These are phyloP conservation scores for Ladona fulva DNA, from an alignment of 1,140 invertebrate species.

Conservation along the genomic window DNA sequence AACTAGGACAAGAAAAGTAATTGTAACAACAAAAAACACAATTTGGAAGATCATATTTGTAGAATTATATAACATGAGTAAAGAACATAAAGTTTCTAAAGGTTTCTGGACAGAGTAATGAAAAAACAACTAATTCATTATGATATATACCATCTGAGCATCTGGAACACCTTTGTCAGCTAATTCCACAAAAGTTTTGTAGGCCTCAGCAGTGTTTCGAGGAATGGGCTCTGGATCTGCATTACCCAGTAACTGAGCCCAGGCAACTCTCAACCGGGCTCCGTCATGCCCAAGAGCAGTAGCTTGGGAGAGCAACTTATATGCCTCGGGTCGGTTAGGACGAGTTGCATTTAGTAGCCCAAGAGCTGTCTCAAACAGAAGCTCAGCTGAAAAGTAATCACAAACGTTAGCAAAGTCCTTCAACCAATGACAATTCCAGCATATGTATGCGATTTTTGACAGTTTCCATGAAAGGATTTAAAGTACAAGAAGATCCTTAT, in stretches of 20 bases:
- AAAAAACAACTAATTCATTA: too few species aligned
- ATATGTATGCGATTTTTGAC: too few species aligned
- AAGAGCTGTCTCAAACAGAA: conserved; percentile 53
- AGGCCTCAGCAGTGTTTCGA: conserved; percentile 69
- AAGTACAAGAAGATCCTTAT: conserved; percentile 8
- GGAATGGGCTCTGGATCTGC: conserved; percentile 35
- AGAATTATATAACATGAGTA: too few species aligned
- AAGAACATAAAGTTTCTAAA: too few species aligned
- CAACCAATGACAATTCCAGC: too few species aligned
- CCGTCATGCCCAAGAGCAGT: conserved; percentile 68
- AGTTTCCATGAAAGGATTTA: conserved; percentile 12
- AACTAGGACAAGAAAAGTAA: too few species aligned
- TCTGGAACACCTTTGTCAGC: conserved; percentile 66
- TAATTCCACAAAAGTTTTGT: conserved; percentile 67
- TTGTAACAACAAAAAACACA: too few species aligned
- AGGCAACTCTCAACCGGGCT: conserved; percentile 74
- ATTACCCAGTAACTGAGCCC: conserved; percentile 72
- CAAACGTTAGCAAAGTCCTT: too few species aligned
- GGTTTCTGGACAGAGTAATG: too few species aligned
- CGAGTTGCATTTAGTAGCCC: conserved; percentile 53
- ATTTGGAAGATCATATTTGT: too few species aligned
- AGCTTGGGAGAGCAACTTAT: conserved; percentile 58
- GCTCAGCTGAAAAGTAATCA: conserved; percentile 43
- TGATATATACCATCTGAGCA: conserved; percentile 68
- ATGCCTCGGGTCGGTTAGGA: conserved; percentile 54